Conservation (phyloP, 2,888 invertebrate species). For the Encarsia formosa region DNA sequence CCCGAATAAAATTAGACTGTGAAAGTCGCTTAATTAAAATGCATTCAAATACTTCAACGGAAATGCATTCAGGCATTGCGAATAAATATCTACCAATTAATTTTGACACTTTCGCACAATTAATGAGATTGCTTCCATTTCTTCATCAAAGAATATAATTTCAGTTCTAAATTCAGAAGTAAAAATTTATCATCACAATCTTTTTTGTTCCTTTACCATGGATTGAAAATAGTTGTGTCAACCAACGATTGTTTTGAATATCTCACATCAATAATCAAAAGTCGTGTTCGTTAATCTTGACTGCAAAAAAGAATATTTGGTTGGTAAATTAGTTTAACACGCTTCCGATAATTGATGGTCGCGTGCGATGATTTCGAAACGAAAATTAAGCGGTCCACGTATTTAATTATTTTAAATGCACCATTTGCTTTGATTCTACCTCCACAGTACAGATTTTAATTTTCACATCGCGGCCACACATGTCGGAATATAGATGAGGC, state of each 20-base stretch:
- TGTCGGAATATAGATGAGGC: slow-evolving; percentile 8
- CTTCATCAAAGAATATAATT: background rate
- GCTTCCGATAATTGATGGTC: slow-evolving; percentile 7
- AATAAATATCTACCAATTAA: slow-evolving; percentile 21
- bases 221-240: no score
- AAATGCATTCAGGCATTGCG: slow-evolving; percentile 6
- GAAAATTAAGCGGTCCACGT: slow-evolving; percentile 10
- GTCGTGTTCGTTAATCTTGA: no score
- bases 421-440: slow-evolving; percentile 6
- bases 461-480: background rate
- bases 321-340: slow-evolving; percentile 8
- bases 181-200: no score
- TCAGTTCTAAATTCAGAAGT: no score
- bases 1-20: slow-evolving; percentile 26
- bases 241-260: no score
- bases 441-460: background rate
- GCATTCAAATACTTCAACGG: slow-evolving; percentile 21
- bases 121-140: slow-evolving; percentile 17
- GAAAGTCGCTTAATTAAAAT: slow-evolving; percentile 26
- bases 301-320: no score
- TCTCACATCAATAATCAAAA: no score
- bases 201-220: no score
- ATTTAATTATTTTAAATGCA: slow-evolving; percentile 14
- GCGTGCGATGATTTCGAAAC: slow-evolving; percentile 8
- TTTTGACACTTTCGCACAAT: slow-evolving; percentile 14